Base-by-base conservation (phyloP, 2,797 vertebrate species). In the Coregonus sp. region DNA sequence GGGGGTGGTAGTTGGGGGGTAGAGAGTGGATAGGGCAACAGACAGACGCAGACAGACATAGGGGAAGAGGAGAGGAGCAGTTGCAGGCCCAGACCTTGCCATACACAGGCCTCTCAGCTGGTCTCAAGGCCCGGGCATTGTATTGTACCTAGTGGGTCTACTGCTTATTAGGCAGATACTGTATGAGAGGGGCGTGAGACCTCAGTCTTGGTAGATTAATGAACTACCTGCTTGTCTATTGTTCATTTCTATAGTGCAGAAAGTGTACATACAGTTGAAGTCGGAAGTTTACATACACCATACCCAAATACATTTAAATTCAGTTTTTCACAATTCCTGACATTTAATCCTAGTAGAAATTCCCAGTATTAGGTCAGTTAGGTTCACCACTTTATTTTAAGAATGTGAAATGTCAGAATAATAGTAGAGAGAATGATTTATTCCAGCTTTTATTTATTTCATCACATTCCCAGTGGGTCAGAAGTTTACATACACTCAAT, bases 81-180 rank as follows among this genome's bases (percentile, higher is more conserved):
- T 83, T 86, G 86, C 3, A 56, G 4, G 18, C 20, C 72, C 31
- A 68, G 86, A 84, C 94, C 95, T 96, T 94, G 94, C 81, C 0
- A 71, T 70, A 66, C 81, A 83, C 86, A 80, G 72, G 85, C 85
- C 86, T 88, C 87, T 84, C 88, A 79, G 47, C 70, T 74, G 73
- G 70, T 88, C 85, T 93, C 95, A 96, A 96, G 95, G 94, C 93
- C 95, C 92, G 56, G 7, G 37, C 1, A 37, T 61, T 61, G 56
- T 16, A 61, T 61, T 5, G n/a, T 61, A 20, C 56, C n/a, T 61
- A 20, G 18, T 63, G 9, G 73, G 73, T 51, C 74, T 75, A 76
- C 85, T 83, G 74, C 79, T 78, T 71, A 75, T 81, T 85, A 61
- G 66, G 37, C 61, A 83, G 84, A 88, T 84, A 82, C 7, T 74